Evolutionary conservation across 92 coral and sea anemone species (phyloP), one percentile per base, ranked within the genome.

Genomic region (Diadumene lineata): DNA sequence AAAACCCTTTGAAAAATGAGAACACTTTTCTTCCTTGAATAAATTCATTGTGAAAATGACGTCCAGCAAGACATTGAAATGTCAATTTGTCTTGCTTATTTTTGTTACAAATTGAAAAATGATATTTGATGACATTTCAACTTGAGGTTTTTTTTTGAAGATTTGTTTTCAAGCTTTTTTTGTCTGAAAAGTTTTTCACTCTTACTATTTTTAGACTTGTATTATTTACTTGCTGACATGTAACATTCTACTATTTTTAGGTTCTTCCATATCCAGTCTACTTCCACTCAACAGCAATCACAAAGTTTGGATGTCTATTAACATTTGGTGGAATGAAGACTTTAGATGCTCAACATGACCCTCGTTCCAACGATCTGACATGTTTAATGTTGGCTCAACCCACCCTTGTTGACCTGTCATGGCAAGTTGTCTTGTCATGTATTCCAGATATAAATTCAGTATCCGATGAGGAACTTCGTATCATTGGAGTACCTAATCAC

Each of bases 251-350:
- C 31, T 46, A 57, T n/a, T 33, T 9, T 7, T 72, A 91, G 88
- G 87, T 84, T 31, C 81, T 96, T 21, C 93, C 93, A 1, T 82
- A 79, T 72, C 96, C 93, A 30, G 93, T 90, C 16, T 96, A 85
- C 50, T 96, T 96, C 72, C 99, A 96, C 78, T 92, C 97, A 1
- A 97, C 99, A 21, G 82, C 99, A 18, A 81, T 96, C 69, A 96
- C 99, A 1, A 86, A 88, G 23, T 81, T 74, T 17, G 99, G 99
- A 34, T 96, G 96, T 50, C 86, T 96, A 97, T 85, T 86, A 44
- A 83, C 93, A 1, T 96, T 92, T 87, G 99, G 99, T 50, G 99
- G 99, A 1, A 94, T 96, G 17, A 85, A 84, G 72, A 75, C 90
- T n/a, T 60, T 86, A 1, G 85, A 82, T 8, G 62, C 79, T n/a